Evolutionary conservation across 2,888 invertebrate species (phyloP).

Genomic region (Meteorus cinctellus): DNA sequence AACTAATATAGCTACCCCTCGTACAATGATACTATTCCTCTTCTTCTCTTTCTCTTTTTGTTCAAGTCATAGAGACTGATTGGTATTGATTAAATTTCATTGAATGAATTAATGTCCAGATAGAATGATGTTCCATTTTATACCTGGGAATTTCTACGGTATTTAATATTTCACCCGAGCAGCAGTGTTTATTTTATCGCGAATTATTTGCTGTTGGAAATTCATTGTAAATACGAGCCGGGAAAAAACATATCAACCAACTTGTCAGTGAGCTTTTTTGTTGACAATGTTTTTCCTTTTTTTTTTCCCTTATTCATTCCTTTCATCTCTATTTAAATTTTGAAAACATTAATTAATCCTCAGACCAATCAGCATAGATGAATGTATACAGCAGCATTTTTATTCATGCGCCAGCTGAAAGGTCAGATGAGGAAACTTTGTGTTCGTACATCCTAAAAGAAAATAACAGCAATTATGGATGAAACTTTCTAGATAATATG

Average conservation of each 20-base stretch:
- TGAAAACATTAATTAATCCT: neutral
- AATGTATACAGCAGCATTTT: neutral
- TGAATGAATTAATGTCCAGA: slow-evolving; percentile 5
- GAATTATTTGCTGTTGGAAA: too few species aligned
- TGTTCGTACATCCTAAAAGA: neutral
- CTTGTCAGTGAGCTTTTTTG: neutral
- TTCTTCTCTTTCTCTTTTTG: neutral
- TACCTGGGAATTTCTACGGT: neutral
- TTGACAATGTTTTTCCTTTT: neutral
- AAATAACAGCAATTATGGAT: neutral
- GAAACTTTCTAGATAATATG: slow-evolving; percentile 31
- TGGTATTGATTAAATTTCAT: slow-evolving; percentile 32
- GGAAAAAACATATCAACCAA: neutral
- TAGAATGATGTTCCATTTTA: neutral
- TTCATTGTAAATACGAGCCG: too few species aligned
- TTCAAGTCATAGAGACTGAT: slow-evolving; percentile 35
- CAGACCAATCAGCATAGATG: neutral
- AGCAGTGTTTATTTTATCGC: too few species aligned
- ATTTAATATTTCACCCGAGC: neutral
- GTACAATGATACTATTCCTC: neutral
- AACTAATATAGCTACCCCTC: neutral
- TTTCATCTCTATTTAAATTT: neutral
- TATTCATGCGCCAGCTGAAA: neutral
- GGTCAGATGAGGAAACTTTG: neutral
- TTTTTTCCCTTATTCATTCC: neutral